Conservation (phyloP, 2,888 invertebrate genomes). For the Morinoia aosen region DNA sequence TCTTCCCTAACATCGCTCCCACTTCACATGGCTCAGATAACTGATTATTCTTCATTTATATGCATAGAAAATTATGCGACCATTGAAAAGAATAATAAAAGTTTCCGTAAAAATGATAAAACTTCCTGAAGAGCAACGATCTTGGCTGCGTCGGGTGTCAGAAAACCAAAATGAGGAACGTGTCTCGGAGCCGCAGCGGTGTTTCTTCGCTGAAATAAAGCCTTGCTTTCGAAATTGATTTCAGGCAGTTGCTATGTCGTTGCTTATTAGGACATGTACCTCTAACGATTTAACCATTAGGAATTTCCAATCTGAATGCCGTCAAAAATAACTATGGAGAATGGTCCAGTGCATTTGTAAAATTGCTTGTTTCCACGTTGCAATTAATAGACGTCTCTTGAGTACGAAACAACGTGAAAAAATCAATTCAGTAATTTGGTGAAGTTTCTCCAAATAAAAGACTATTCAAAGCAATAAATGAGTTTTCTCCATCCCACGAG, state of each 20-base stretch:
- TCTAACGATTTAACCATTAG: not conserved
- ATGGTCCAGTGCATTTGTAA: not conserved
- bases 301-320: not conserved
- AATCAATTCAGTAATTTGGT: not conserved
- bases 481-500: not conserved
- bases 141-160: conserved; percentile 6
- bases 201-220: not conserved
- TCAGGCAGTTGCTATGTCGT: not conserved
- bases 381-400: not conserved
- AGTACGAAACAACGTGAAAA: not conserved
- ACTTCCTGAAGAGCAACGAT: conserved; percentile 37
- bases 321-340: not conserved
- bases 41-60: conserved; percentile 53
- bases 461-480: not conserved
- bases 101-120: conserved; percentile 48
- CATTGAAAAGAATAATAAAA: conserved; percentile 50
- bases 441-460: not conserved
- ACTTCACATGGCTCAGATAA: conserved; percentile 31
- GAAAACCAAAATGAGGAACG: not conserved
- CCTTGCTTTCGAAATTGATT: not conserved
- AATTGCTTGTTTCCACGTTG: not conserved
- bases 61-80: conserved; percentile 51
- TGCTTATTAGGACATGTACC: not conserved
- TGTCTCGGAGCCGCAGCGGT: not conserved
- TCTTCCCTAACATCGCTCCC: not conserved